Evolutionary conservation across 2,797 vertebrate genomes (phyloP), one percentile per base, ranked within the genome.

Genomic region (Selene dorsalis): DNA sequence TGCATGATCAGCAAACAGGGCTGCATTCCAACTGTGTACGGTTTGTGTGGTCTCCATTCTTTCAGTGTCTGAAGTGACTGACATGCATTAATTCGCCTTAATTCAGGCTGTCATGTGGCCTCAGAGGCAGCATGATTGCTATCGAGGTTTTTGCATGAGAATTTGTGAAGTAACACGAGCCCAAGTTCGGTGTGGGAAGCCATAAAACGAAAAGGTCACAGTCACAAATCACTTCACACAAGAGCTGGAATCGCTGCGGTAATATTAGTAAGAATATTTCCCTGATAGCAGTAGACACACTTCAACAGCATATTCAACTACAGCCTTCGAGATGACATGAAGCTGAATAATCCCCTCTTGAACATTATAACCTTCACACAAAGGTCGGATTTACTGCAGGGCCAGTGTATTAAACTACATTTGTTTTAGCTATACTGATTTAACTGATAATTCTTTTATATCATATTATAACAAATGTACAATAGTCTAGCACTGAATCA

Each of bases 11-110:
- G 79, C 64, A 76, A 58, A 73, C 64, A 73, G 74, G 74, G 68
- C 58, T 75, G 63, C 73, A 75, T 75, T 69, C 74, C 59, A 61
- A 72, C 78, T 63, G 53, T 3, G 70, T 64, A 26, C 55, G 2
- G n/a, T 73, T 70, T 84, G 78, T 88, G 83, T 84, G 75, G 83
- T 87, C 82, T 87, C 80, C 26, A 43, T 90, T 84, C 77, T 84
- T 35, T 68, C 73, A 38, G 58, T 2, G 74, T 78, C 70, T 65
- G 77, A 26, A 9, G 67, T 75, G 80, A 81, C 62, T 64, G 71
- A 77, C 72, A 17, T 67, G 80, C 72, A 81, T 65, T 77, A 10
- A 83, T 81, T 76, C 16, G 30, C 52, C 53, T 75, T 77, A 62
- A 82, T 78, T 80, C 55, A 14, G 41, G 41, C 26, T 68, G 50